Evolutionary conservation across 2,797 vertebrate genomes (phyloP), one percentile per base, ranked within the genome.

Genomic region (Hydrophis major): DNA sequence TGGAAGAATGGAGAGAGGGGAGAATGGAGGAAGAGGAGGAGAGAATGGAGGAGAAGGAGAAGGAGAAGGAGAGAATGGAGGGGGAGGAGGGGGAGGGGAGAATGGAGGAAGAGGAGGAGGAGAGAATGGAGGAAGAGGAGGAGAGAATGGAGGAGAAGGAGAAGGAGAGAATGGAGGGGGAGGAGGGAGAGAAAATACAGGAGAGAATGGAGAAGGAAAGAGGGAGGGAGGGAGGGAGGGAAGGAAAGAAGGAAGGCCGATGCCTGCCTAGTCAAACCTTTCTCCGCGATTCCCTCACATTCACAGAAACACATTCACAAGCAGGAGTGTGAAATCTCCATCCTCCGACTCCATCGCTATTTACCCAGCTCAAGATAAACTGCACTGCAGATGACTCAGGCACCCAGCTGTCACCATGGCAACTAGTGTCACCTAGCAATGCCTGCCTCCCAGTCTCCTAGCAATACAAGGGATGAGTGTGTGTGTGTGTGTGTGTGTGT

Each of bases 361-460:
- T 87, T 7, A 96, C 32, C 94, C 93, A 0, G 0, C 92, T 95
- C 94, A 95, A 91, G 96, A 96, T 97, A 95, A 92, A 95, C 97
- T 97, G 97, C 98, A 97, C 98, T 98, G 98, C 95, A 93, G 98
- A 97, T 98, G 98, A 98, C 97, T 98, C 98, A 98, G 98, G 96
- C 98, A 7, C 98, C 97, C 98, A 96, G 96, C 96, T n/a, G 97
- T 99, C 98, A 93, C 98, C 97, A 97, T 95, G 96, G 98, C 98
- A 99, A 99, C 98, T 95, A 92, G 96, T 95, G 98, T 98, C 97
- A 94, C 98, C 98, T 98, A 98, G 98, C 97, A 97, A 98, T 98
- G 97, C 93, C 94, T 95, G 98, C 99, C 98, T 98, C 99, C 98
- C 97, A 95, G 98, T 99, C 98, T 98, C 99, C 94, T 97, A 98